Evolutionary conservation across 2,888 invertebrate genomes (phyloP).

Genomic region (Parelbella ahira): DNA sequence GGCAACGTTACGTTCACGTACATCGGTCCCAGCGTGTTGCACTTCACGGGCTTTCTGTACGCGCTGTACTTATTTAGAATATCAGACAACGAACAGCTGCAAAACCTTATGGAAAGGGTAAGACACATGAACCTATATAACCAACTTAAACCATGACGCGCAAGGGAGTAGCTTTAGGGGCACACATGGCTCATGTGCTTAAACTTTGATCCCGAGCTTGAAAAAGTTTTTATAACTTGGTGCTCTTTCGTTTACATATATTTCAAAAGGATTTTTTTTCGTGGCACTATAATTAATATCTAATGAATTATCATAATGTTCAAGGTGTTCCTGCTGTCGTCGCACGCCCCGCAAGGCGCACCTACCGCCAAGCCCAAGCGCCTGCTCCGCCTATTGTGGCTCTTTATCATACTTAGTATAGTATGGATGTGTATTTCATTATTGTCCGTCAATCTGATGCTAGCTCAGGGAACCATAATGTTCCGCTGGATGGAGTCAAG

Average conservation of each 20-base stretch:
- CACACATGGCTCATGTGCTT: no score
- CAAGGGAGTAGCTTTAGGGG: no score
- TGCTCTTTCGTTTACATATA: no score
- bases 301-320: no score
- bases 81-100: slow-evolving; percentile 90
- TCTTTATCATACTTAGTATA: slow-evolving; percentile 84
- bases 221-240: no score
- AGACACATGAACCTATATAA: no score
- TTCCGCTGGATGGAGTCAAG: slow-evolving; percentile 83
- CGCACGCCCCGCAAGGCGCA: slow-evolving; percentile 83
- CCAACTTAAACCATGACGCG: no score
- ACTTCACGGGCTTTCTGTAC: slow-evolving; percentile 86
- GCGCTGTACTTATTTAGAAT: slow-evolving; percentile 87
- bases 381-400: slow-evolving; percentile 85
- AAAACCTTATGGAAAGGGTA: slow-evolving; percentile 90
- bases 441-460: slow-evolving; percentile 83
- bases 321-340: slow-evolving; percentile 88
- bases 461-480: slow-evolving; percentile 81
- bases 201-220: no score
- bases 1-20: slow-evolving; percentile 87
- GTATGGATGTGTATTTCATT: slow-evolving; percentile 86
- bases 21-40: slow-evolving; percentile 86
- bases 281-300: no score
- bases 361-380: slow-evolving; percentile 83
- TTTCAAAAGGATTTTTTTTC: no score